Percentiles rank a stretch among this genome's conserved stretches.
phyloP scores from a whole-genome alignment of 2,113 vertebrate genomes.

The Reinhardtius hippoglossoides region DNA sequence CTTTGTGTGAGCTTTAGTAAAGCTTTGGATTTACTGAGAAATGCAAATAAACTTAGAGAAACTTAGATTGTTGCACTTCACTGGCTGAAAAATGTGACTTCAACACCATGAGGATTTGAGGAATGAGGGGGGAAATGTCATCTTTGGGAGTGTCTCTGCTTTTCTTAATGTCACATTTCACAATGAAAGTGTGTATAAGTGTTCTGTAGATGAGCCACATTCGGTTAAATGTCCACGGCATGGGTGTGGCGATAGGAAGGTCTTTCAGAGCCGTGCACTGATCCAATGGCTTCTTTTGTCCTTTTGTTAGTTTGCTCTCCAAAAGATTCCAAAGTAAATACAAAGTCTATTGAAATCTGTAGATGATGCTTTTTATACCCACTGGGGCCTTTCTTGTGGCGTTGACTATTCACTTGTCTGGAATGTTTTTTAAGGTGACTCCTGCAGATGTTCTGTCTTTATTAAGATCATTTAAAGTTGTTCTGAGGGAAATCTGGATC shows the following conservation, averaged over 20 bases:
- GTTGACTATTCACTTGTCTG: background rate
- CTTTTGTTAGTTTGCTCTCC: slow-evolving; percentile 57
- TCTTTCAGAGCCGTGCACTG: slow-evolving; percentile 33
- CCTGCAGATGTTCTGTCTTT: background rate
- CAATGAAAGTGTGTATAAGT: background rate
- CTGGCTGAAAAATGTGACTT: background rate
- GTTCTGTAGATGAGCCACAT: slow-evolving; percentile 6
- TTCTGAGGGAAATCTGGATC: background rate
- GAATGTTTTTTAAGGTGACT: background rate
- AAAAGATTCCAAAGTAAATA: slow-evolving; percentile 45
- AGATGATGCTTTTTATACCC: slow-evolving; percentile 8
- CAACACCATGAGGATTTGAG: background rate
- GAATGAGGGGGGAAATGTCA: background rate
- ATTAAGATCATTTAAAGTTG: background rate
- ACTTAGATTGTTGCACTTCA: no score
- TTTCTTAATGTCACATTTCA: background rate
- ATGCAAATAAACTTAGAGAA: background rate
- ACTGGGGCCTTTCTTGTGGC: slow-evolving; percentile 27
- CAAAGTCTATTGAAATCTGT: slow-evolving; percentile 28
- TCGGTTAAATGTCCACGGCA: slow-evolving; percentile 56
- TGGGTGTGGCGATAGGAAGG: slow-evolving; percentile 72
- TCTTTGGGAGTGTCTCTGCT: background rate
- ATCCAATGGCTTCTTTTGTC: slow-evolving; percentile 54
- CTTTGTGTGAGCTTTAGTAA: background rate
- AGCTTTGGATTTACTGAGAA: slow-evolving; percentile 1